Conservation (phyloP, 1,140 invertebrate species). For the Coptotermes formosanus region DNA sequence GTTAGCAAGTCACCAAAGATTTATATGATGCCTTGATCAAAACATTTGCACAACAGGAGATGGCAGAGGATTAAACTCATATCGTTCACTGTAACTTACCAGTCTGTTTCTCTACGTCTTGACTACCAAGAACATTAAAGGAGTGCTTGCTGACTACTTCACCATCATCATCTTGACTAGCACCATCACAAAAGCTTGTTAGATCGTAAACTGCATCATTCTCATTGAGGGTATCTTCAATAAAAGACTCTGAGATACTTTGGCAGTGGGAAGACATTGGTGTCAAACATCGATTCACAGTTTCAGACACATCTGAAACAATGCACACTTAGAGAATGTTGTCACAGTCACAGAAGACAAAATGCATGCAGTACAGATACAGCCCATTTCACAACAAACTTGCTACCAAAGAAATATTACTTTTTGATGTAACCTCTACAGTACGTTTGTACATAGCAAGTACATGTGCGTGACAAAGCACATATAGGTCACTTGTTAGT, state of each 20-base stretch:
- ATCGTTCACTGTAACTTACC: background rate
- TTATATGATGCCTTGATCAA: no score
- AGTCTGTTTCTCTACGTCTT: background rate
- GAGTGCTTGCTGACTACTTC: background rate
- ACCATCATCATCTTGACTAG: constrained; percentile 10
- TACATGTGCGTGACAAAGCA: no score
- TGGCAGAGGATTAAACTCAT: background rate
- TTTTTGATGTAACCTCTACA: no score
- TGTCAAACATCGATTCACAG: background rate
- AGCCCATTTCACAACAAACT: no score
- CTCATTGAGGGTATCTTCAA: background rate
- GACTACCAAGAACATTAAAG: background rate
- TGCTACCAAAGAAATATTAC: no score
- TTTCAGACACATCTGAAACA: background rate
- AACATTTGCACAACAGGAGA: background rate
- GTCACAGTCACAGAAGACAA: no score
- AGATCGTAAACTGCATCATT: background rate
- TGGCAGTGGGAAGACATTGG: constrained; percentile 13
- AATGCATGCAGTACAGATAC: no score
- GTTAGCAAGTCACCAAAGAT: no score
- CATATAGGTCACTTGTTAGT: no score
- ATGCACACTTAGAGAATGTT: background rate
- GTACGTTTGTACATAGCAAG: no score
- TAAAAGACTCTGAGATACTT: constrained; percentile 9
- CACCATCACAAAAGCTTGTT: background rate